Conservation (phyloP, 2,113 vertebrate genomes). For the Sinosuthora webbiana region DNA sequence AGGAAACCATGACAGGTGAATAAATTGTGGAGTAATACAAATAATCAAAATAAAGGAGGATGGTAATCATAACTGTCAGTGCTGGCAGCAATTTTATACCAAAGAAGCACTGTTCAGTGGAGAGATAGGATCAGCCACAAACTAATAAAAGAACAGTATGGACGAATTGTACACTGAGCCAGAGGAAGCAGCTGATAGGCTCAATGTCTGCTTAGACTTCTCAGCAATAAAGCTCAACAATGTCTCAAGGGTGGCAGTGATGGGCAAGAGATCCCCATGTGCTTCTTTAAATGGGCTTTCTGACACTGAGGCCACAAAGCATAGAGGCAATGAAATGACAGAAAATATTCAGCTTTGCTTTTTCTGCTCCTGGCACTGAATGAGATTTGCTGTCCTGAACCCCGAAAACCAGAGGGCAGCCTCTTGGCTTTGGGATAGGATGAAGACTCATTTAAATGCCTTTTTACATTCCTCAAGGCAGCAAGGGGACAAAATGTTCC, state of each 20-base stretch:
- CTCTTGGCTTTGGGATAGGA: neutral
- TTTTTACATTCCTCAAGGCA: neutral
- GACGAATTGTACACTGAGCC: neutral
- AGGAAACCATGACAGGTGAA: slow-evolving; percentile 3
- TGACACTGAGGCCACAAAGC: neutral
- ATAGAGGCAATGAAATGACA: neutral
- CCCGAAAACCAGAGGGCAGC: neutral
- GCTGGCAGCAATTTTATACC: neutral
- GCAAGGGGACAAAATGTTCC: neutral
- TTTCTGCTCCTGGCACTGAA: neutral
- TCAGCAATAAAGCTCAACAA: neutral
- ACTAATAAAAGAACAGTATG: slow-evolving; percentile 6
- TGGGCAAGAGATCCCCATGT: neutral
- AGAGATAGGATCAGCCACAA: neutral
- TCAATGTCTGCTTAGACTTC: neutral
- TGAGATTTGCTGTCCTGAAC: neutral
- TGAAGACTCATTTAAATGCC: neutral
- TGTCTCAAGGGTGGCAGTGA: neutral
- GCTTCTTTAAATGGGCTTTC: neutral
- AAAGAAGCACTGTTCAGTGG: neutral
- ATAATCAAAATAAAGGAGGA: neutral
- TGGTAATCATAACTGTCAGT: neutral
- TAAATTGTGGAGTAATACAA: neutral
- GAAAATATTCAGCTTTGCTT: neutral
- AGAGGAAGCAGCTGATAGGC: neutral